Base-by-base conservation (phyloP, 1,140 invertebrate species). In the Trichonephila inaurata region DNA sequence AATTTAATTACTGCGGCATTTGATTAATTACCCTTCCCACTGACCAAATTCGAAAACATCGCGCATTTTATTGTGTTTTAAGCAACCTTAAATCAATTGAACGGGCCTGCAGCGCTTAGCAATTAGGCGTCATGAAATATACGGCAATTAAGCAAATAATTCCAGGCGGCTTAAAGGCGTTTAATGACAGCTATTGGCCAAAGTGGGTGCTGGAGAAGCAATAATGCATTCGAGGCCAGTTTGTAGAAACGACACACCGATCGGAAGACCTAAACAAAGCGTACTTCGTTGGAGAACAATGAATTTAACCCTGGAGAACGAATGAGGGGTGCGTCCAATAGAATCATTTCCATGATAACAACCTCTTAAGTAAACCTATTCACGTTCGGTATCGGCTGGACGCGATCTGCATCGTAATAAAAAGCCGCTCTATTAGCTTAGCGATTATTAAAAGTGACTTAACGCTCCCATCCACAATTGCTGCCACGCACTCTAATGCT, bases 71-170 rank as follows among this genome's bases (percentile, higher is more conserved):
- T 83, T 83, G 69, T 61, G 44, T 83, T 83, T 83, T 64, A 82
- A 83, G 58, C 40, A 82, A 62, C 83, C 90, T 64, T 91, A 83
- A 91, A 91, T 91, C 90, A 91, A 64, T 91, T 91, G 81, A 28
- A 24, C 87, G 61, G 72, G 72, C 28, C 72, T 77, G 72, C 72
- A 90, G 60, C 21, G 51, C 64, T 60, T n/a, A 64, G 60, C 90
- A 91, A 91, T 91, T 91, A 91, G 61, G 28, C 28, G 6, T 72
- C 51, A 83, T 91, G 40, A 91, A 91, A 64, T 91, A 64, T 61
- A 83, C 77, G 60, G 66, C 51, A 91, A 91, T 91, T 91, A 91
- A 91, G 60, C 24, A 91, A 83, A 91, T 83, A 91, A 91, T 91
- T 83, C 90, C 5, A 91, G 10, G 69, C 28, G 89, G 66, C 69